Evolutionary conservation across 1,140 invertebrate genomes (phyloP), one percentile per base, ranked within the genome.

Genomic region (Elymnias hypermnestra): DNA sequence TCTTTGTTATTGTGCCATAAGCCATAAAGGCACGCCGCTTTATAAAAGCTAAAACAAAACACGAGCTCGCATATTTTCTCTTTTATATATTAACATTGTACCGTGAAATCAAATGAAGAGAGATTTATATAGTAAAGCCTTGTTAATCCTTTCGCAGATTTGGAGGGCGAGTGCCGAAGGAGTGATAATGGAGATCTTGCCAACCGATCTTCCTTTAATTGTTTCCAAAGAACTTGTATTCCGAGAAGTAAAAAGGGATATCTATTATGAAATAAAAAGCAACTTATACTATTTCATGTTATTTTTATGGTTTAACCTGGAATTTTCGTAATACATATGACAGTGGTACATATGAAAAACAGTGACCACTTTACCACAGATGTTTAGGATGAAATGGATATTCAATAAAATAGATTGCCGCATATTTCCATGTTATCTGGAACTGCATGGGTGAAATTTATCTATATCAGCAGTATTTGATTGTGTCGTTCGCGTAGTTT

Each of bases 1-100:
- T 47, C 69, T 66, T 62, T 67, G 74, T 74, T 75, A 78, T 78
- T 78, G 69, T 64, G 73, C 64, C 51, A 77, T 77, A 74, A 74
- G 70, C 69, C 69, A 77, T 74, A 72, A 72, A 72, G 57, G 56
- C 64, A 40, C 41, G 56, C 51, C 61, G 67, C 61, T 73, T 76
- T 69, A 73, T 73, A 72, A 72, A 69, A 61, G 62, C 61, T 71
- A 61, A 73, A 76, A 71, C 69, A 72, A 72, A 72, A 76, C 66
- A 75, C 56, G 41, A 52, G 59, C 61, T 63, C 68, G 72, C 72
- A 72, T 75, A 72, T 76, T 72, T 47, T 72, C 63, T 72, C 60
- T 48, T 71, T 72, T 63, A 63, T 63, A 61, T 51, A 61, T 39
- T 47, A 45, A 63, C 42, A 54, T 66, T 49, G 53, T 42, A 43